Evolutionary conservation across 2,888 invertebrate species (phyloP), one percentile per base, ranked within the genome.

Genomic region (Chouioia cunea): DNA sequence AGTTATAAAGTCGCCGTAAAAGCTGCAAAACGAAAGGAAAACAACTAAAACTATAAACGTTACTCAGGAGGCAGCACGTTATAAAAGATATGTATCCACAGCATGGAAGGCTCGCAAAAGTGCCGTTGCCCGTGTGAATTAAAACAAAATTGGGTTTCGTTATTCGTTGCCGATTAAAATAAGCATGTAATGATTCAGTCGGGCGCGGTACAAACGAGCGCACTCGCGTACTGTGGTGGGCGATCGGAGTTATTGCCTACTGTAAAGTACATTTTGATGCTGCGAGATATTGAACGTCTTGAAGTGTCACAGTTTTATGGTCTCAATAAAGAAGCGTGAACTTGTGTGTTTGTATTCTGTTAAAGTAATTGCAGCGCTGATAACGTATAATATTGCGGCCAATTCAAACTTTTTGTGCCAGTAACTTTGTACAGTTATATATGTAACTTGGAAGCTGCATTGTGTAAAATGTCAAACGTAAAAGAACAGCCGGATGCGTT

Each of bases 301-400:
- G 27, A 46, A 53, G 52, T 59, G 64, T 69, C 70, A 36, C 43
- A 22, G 22, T 27, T 65, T 65, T 70, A 70, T 56, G 47, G 56
- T 16, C 23, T 36, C 44, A 53, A 70, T 70, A 60, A 70, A 65
- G 60, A 70, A 50, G 15, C 65, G 56, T 18, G 36, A 27, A 57
- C 43, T 27, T 27, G 27, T 27, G 27, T 27, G 27, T 27, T 27
- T 27, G 27, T 6, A 27, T 27, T 3, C 27, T 27, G 27, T n/a
- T n/a, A n/a, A n/a, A n/a, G n/a, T n/a, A n/a, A n/a, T n/a, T n/a
- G n/a, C n/a, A n/a, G n/a, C n/a, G n/a, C n/a, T n/a, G n/a, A n/a
- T n/a, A n/a, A n/a, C n/a, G n/a, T n/a, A n/a, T n/a, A n/a, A n/a
- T n/a, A n/a, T n/a, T n/a, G n/a, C n/a, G n/a, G n/a, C n/a, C n/a